Conservation (phyloP, 92 coral and sea anemone genomes). For the Heteractis magnifica region DNA sequence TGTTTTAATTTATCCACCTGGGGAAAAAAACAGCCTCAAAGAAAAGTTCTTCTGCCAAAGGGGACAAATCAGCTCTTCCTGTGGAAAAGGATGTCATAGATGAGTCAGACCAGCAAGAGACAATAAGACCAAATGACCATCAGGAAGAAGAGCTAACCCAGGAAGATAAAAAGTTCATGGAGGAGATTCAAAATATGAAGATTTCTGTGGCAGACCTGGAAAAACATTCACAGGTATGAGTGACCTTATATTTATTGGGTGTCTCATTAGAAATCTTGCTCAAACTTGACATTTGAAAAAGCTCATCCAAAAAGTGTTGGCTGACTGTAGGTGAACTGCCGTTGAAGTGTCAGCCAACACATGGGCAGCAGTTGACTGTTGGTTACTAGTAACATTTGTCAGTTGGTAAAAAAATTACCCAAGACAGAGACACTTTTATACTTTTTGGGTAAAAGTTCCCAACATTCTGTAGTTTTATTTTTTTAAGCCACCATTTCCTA, state of each 20-base stretch:
- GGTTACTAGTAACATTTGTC: too few relatives aligned
- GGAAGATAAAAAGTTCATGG: neutral
- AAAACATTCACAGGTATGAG: constrained; percentile 20
- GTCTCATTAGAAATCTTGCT: neutral
- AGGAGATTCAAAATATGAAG: constrained; percentile 10
- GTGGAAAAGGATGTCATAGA: constrained; percentile 13
- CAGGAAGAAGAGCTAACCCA: constrained; percentile 3
- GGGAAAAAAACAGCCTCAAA: neutral
- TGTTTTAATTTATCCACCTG: neutral
- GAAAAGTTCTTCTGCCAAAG: constrained; percentile 1
- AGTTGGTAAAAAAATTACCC: too few relatives aligned
- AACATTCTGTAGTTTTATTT: too few relatives aligned
- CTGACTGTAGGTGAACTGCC: too few relatives aligned
- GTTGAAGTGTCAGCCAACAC: too few relatives aligned
- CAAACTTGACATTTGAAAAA: too few relatives aligned
- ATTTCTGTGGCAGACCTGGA: constrained; percentile 16
- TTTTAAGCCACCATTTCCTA: too few relatives aligned
- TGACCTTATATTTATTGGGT: neutral
- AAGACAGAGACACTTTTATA: too few relatives aligned
- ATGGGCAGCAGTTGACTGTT: too few relatives aligned
- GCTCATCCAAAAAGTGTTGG: too few relatives aligned
- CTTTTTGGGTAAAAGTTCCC: too few relatives aligned
- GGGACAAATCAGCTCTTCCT: neutral
- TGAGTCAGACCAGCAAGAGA: constrained; percentile 12
- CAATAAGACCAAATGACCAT: neutral